A percentile compares a stretch with the other conserved stretches of the same genome.
These are phyloP conservation scores for Tragopan temminckii DNA, from an alignment of 2,797 vertebrate species.

Conservation along the genomic window DNA sequence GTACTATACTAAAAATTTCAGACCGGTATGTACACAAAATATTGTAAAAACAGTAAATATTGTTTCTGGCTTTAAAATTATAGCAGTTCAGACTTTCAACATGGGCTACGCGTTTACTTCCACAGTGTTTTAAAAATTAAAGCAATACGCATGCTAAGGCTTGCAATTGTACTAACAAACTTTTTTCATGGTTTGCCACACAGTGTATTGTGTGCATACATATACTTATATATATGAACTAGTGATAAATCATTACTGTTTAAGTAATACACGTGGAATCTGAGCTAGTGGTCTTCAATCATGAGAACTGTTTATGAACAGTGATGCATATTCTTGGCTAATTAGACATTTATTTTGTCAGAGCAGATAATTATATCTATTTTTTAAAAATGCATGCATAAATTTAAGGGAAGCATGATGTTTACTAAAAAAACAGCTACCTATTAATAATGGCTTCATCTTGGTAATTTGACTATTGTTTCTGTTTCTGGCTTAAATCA, in stretches of 20 bases:
- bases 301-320: background rate
- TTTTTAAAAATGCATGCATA: background rate
- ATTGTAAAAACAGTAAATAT: background rate
- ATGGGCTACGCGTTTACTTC: background rate
- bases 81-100: background rate
- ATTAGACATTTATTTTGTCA: background rate
- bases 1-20: conserved; percentile 90
- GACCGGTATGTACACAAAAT: conserved; percentile 87
- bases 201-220: too few relatives aligned
- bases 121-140: background rate
- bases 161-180: background rate
- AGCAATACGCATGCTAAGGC: background rate
- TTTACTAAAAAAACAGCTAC: background rate
- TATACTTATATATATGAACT: background rate
- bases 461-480: background rate
- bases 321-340: background rate
- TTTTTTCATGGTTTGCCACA: background rate
- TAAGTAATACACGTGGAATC: background rate
- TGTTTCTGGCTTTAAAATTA: background rate
- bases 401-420: background rate
- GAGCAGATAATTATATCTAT: background rate
- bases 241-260: background rate
- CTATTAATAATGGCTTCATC: background rate
- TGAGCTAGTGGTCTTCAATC: background rate
- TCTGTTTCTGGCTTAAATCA: background rate